Evolutionary conservation across 2,888 invertebrate genomes (phyloP).

Genomic region (Caenorhabditis virilis): DNA sequence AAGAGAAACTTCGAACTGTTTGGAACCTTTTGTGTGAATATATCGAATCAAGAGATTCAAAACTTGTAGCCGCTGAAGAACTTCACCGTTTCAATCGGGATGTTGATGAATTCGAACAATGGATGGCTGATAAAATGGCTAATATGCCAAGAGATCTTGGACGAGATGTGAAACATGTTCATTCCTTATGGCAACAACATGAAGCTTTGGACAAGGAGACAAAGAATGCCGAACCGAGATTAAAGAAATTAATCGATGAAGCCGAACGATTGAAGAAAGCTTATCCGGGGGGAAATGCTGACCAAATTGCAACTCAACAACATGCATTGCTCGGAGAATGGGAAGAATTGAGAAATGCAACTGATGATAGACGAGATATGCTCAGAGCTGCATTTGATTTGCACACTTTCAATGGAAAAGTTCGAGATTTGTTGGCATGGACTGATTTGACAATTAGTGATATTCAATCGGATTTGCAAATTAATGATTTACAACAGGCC

Average conservation of each 20-base stretch:
- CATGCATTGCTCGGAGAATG: slow-evolving; percentile 84
- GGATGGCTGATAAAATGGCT: slow-evolving; percentile 79
- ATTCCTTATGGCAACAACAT: slow-evolving; percentile 82
- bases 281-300: slow-evolving; percentile 78
- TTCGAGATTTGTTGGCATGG: slow-evolving; percentile 88
- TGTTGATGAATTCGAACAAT: slow-evolving; percentile 62
- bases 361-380: slow-evolving; percentile 80
- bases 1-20: slow-evolving; percentile 65
- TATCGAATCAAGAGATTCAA: slow-evolving; percentile 83
- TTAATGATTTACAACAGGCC: slow-evolving; percentile 74
- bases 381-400: slow-evolving; percentile 85
- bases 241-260: slow-evolving; percentile 85
- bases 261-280: slow-evolving; percentile 80
- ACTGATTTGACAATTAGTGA: slow-evolving; percentile 80
- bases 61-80: slow-evolving; percentile 90
- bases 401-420: slow-evolving; percentile 76
- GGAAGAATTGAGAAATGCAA: slow-evolving; percentile 82
- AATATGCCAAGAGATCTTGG: slow-evolving; percentile 81
- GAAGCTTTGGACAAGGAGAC: slow-evolving; percentile 92
- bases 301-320: slow-evolving; percentile 86
- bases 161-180: slow-evolving; percentile 81
- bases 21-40: slow-evolving; percentile 88
- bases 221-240: slow-evolving; percentile 81
- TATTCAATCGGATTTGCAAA: slow-evolving; percentile 80
- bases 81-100: slow-evolving; percentile 93